Percentiles rank a stretch among this genome's conserved stretches.
Evolutionary conservation across 92 coral and sea anemone genomes (phyloP).

Genomic region (Palythoa grandis): DNA sequence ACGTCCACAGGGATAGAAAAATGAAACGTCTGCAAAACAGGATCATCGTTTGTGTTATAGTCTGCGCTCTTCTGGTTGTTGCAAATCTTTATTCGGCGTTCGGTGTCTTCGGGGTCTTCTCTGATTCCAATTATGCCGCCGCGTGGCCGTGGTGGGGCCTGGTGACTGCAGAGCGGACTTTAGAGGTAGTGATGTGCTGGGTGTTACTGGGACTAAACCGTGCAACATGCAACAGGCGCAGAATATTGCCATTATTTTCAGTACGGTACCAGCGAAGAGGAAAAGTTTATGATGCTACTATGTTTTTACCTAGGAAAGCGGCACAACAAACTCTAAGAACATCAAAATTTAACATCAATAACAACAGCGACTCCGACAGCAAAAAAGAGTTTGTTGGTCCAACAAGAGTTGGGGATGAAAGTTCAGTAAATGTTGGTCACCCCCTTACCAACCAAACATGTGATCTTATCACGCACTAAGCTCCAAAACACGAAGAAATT

Average conservation of each 20-base stretch:
- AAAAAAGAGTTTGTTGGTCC: too few relatives aligned
- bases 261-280: background rate
- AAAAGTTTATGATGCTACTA: background rate
- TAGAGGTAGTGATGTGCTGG: conserved; percentile 68
- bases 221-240: background rate
- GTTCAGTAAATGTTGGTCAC: too few relatives aligned
- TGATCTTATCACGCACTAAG: too few relatives aligned
- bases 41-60: conserved; percentile 65
- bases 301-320: background rate
- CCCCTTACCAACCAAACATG: too few relatives aligned
- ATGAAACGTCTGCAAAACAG: conserved; percentile 76
- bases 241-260: background rate
- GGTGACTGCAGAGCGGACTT: conserved; percentile 70
- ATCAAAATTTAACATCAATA: too few relatives aligned
- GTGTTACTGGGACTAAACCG: conserved; percentile 65
- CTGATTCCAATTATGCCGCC: conserved; percentile 71
- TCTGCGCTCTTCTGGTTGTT: conserved; percentile 54
- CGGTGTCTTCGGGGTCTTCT: conserved; percentile 90
- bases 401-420: too few relatives aligned
- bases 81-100: conserved; percentile 80
- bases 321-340: too few relatives aligned
- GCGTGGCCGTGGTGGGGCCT: conserved; percentile 99
- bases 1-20: conserved; percentile 53
- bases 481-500: too few relatives aligned
- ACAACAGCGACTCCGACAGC: too few relatives aligned